Evolutionary conservation across 2,797 vertebrate species (phyloP).

Genomic region (Gymnocypris eckloni): DNA sequence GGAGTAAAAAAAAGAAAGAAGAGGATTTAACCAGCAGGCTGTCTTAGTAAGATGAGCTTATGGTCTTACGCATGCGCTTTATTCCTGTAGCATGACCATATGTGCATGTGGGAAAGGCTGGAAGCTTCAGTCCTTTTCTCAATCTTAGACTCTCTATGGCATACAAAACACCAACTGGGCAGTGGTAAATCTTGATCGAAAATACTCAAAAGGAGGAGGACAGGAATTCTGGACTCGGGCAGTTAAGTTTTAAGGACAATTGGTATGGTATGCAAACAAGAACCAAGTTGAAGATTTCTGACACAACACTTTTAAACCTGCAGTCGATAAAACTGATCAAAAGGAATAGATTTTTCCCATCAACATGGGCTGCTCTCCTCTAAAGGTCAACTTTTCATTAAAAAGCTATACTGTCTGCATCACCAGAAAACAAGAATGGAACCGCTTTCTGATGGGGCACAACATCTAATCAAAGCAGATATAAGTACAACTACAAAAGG

Average conservation of each 20-base stretch:
- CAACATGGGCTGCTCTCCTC: slow-evolving; percentile 92
- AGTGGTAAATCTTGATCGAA: background rate
- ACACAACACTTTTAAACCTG: background rate
- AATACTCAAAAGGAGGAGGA: background rate
- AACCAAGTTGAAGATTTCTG: slow-evolving; percentile 20
- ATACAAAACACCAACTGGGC: slow-evolving; percentile 16
- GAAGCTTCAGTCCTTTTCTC: slow-evolving; percentile 69
- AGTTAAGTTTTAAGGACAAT: background rate
- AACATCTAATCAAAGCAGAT: slow-evolving; percentile 63
- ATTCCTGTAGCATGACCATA: slow-evolving; percentile 79
- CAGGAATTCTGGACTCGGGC: background rate
- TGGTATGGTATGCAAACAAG: background rate
- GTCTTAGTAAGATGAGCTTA: slow-evolving; percentile 90
- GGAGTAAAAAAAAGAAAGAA: slow-evolving; percentile 57
- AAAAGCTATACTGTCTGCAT: slow-evolving; percentile 64
- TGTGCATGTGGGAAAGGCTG: slow-evolving; percentile 73
- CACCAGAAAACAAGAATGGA: slow-evolving; percentile 23
- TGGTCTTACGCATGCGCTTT: slow-evolving; percentile 74
- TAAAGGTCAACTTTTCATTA: slow-evolving; percentile 77
- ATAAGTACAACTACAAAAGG: slow-evolving; percentile 58
- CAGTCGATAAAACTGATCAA: background rate
- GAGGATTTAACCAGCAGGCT: slow-evolving; percentile 66
- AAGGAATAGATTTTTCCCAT: background rate
- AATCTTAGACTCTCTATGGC: slow-evolving; percentile 46
- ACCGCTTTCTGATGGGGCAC: slow-evolving; percentile 19